These are phyloP conservation scores for Chaenocephalus aceratus DNA, from an alignment of 2,113 vertebrate species.

Conservation along the genomic window DNA sequence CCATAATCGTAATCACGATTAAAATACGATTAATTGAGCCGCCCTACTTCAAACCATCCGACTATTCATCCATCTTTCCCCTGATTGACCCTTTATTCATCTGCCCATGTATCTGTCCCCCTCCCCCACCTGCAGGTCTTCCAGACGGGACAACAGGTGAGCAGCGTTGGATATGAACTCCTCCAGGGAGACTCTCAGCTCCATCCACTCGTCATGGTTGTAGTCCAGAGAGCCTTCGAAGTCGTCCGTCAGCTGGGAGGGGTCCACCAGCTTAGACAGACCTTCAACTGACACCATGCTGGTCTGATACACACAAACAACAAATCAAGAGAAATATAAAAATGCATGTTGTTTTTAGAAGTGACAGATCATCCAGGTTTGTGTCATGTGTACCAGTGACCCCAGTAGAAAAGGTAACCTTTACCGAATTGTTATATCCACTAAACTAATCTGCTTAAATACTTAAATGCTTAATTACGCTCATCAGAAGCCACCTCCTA, in stretches of 20 bases:
- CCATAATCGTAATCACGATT: too few relatives aligned
- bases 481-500: too few relatives aligned
- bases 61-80: not conserved
- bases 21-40: too few relatives aligned
- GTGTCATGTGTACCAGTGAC: not conserved
- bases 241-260: constrained; percentile 96
- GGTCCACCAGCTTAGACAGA: constrained; percentile 98
- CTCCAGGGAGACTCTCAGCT: constrained; percentile 89
- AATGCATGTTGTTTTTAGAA: not conserved
- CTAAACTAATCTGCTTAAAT: too few relatives aligned
- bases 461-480: too few relatives aligned
- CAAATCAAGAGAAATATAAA: not conserved
- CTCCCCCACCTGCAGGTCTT: constrained; percentile 73
- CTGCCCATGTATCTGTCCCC: not conserved
- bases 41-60: not conserved
- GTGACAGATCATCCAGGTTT: not conserved
- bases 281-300: constrained; percentile 99
- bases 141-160: constrained; percentile 94
- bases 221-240: constrained; percentile 98
- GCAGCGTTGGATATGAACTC: constrained; percentile 96
- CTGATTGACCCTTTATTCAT: not conserved
- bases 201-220: constrained; percentile 99
- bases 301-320: constrained; percentile 83
- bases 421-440: too few relatives aligned
- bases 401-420: not conserved